Evolutionary conservation across 1,140 invertebrate species (phyloP), one percentile per base, ranked within the genome.

Genomic region (Lordiphosa clarofinis): DNA sequence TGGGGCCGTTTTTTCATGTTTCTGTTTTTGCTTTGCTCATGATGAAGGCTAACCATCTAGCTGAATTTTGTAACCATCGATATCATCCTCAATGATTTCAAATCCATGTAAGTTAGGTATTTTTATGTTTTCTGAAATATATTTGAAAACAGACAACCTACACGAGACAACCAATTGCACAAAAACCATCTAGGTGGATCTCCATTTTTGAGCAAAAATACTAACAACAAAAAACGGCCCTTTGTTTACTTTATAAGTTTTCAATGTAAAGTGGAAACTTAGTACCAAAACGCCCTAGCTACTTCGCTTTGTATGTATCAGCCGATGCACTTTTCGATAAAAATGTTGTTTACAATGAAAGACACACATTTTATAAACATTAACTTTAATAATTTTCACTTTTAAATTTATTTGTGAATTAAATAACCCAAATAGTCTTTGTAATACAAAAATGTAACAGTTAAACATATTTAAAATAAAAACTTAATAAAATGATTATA

Each of bases 241-340:
- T n/a, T n/a, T n/a, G 40, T 50, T 57, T 76, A 73, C 60, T 43
- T 38, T 3, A 3, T 50, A 54, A 19, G 61, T 69, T 59, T 56
- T 61, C 15, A 58, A 84, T 24, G 24, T 24, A 24, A 84, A 84
- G 78, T 84, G 84, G 73, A 84, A 84, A 84, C 56, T 73, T 66
- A 68, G 69, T 84, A 82, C 78, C 78, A 82, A 72, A 70, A 63
- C 31, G 43, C 8, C 12, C n/a, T n/a, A n/a, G n/a, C n/a, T n/a
- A 10, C 15, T 7, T 7, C 5, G 19, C 33, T 49, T 54, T 31
- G 60, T 35, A 42, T 9, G 38, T 38, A 21, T 12, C 39, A 62
- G 10, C 31, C 19, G 35, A 67, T 67, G 64, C 67, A 67, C 67
- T 67, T 67, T 67, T 67, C 63, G 55, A 67, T 67, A 58, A 59